phyloP scores from a whole-genome alignment of 2,888 invertebrate species.

The Liodrosophila aerea region DNA sequence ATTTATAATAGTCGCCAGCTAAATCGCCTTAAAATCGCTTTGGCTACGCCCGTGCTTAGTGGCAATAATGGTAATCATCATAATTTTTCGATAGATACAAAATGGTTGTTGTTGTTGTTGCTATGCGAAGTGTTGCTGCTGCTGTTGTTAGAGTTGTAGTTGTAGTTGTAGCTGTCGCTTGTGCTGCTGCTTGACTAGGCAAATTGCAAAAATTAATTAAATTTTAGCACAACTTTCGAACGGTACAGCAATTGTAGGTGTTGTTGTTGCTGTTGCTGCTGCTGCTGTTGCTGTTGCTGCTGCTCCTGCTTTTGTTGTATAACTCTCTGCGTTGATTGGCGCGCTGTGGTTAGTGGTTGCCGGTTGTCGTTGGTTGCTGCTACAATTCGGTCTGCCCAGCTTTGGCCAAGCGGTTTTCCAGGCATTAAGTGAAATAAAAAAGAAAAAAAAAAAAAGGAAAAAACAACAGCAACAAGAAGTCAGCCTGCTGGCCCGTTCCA shows the following conservation, averaged over 20 bases:
- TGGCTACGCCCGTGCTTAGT: conserved; percentile 69
- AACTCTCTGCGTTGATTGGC: conserved; percentile 69
- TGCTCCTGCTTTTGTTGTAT: conserved; percentile 47
- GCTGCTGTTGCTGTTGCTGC: conserved; percentile 16
- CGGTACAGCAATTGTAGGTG: conserved; percentile 46
- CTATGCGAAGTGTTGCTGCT: not conserved
- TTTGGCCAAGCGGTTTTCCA: conserved; percentile 24
- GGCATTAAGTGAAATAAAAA: conserved; percentile 32
- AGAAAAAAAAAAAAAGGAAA: conserved; percentile 22
- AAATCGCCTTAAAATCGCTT: conserved; percentile 68
- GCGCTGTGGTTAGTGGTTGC: conserved; percentile 62
- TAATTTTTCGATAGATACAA: conserved; percentile 65
- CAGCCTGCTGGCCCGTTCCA: conserved; percentile 40
- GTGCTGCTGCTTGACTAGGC: conserved; percentile 50
- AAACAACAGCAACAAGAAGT: not conserved
- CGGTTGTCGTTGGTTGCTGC: conserved; percentile 14
- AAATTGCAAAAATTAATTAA: conserved; percentile 76
- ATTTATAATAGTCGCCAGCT: conserved; percentile 67
- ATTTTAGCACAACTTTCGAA: conserved; percentile 73
- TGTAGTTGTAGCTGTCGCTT: conserved; percentile 7
- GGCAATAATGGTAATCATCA: conserved; percentile 69
- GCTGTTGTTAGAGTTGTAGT: not conserved
- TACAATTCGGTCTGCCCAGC: conserved; percentile 14
- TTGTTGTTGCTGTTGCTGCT: conserved; percentile 21
- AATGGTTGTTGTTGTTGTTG: conserved; percentile 41